Evolutionary conservation across 2,797 vertebrate species (phyloP).

Genomic region (Gadopsis marmoratus): DNA sequence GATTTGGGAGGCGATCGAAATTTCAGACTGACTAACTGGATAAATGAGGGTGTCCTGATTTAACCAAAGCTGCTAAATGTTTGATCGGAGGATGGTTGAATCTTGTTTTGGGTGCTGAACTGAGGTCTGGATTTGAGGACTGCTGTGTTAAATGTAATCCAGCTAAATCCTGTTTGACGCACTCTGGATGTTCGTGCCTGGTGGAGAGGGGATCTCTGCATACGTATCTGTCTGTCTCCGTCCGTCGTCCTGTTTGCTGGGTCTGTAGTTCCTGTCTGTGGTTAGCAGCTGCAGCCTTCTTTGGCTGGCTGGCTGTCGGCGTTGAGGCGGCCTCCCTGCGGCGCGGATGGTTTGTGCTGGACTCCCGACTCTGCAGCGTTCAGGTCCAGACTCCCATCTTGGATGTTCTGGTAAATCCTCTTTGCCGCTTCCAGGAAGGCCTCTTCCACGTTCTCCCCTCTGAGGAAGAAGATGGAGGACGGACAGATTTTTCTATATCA

Average conservation of each 20-base stretch:
- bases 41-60: conserved; percentile 5
- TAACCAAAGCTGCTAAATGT: background rate
- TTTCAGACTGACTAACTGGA: background rate
- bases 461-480: conserved; percentile 59
- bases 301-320: conserved; percentile 94
- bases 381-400: conserved; percentile 97
- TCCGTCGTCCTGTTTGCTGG: conserved; percentile 15
- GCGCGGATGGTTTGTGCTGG: conserved; percentile 96
- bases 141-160: conserved; percentile 3
- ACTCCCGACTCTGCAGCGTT: conserved; percentile 97
- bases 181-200: conserved; percentile 13
- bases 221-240: conserved; percentile 23
- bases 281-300: conserved; percentile 98
- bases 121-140: conserved; percentile 11
- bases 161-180: conserved; percentile 3
- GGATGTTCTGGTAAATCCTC: conserved; percentile 99
- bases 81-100: background rate
- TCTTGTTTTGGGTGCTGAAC: background rate
- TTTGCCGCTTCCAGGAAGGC: conserved; percentile 97
- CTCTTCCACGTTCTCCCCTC: conserved; percentile 97
- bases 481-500: background rate
- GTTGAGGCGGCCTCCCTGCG: conserved; percentile 93
- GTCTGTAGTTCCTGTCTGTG: conserved; percentile 52
- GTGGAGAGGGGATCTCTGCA: conserved; percentile 30
- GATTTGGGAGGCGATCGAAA: background rate